Base-by-base conservation (phyloP, 2,797 vertebrate species). In the Dromococcyx pavoninus region DNA sequence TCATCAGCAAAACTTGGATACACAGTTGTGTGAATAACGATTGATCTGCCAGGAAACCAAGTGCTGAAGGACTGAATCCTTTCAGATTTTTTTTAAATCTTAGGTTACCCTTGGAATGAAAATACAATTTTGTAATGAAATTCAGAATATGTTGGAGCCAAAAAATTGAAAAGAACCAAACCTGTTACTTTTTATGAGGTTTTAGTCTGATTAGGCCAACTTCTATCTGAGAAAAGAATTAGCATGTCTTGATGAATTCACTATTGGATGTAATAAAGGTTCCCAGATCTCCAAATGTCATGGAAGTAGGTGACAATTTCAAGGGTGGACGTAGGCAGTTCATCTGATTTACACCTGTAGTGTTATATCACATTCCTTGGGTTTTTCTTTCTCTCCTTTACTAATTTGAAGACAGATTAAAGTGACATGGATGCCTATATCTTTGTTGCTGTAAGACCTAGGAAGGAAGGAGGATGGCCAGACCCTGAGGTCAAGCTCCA, bases 401-500 rank as follows among this genome's bases (percentile, higher is more conserved):
- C 9, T 66, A 35, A 56, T 17, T 30, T 41, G 24, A 78, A 39
- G 5, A 15, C 30, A 65, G 1, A 12, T 72, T 43, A 74, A 72
- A 86, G 22, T 0, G 1, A 27, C 2, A 4, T 5, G 1, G 5
- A 8, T 76, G 13, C 58, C 33, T 61, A 69, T 61, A 76, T 37
- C 46, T 61, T 32, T 32, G 23, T n/a, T 5, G 3, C 32, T 65
- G 32, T 48, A 44, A 25, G 35, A 44, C 9, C 5, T 27, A 13
- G 27, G 39, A n/a, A n/a, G n/a, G n/a, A n/a, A n/a, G 44, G 44
- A 62, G 46, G 35, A n/a, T 30, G 64, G 6, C 4, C 51, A 37
- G 79, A 19, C 10, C 18, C 2, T 1, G 7, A 17, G 19, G 15
- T 14, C 23, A 5, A 0, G 0, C 19, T 23, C 21, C 0, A 0